Evolutionary conservation across 2,888 invertebrate species (phyloP), one percentile per base, ranked within the genome.

Genomic region (Nasonia oneida): DNA sequence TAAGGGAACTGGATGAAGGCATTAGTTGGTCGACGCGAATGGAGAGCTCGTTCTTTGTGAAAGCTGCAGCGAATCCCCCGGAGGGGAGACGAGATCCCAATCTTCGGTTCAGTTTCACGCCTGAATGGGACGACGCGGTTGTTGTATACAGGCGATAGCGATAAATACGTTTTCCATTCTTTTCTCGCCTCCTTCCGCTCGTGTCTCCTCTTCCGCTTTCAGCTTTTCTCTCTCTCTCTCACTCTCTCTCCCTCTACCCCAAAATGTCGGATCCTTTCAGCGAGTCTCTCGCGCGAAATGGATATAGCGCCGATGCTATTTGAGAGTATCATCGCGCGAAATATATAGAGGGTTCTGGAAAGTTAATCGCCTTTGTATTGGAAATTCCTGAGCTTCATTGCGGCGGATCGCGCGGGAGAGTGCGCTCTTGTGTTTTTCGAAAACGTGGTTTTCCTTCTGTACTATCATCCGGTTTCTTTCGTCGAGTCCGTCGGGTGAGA

Each of bases 101-200:
- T 86, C 86, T 87, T 86, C 79, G 74, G 83, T 84, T 86, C 74
- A 86, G 87, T 87, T 86, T 87, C 84, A 85, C 77, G 87, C 83
- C 78, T 70, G 87, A 86, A 87, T 81, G 83, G 80, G 64, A 76
- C 81, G 77, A 81, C 73, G 73, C n/a, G 80, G 76, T 74, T 67
- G 84, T 85, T 81, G 86, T 86, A 77, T 86, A 80, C 57, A 83
- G 57, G 80, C n/a, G 57, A 75, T 37, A 37, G 80, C 87, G 83
- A 87, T 88, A 87, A 88, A 87, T 86, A 87, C 82, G 79, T 83
- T 61, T 74, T 61, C n/a, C 73, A 39, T 78, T 84, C 74, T 87
- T 77, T 73, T 71, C 76, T 81, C 80, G 57, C 78, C 84, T 81
- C 70, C 77, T 42, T 14, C 57, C 39, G 42, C 33, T 15, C 37